phyloP scores from a whole-genome alignment of 2,888 invertebrate species.

The Yponomeuta plumbellus region DNA sequence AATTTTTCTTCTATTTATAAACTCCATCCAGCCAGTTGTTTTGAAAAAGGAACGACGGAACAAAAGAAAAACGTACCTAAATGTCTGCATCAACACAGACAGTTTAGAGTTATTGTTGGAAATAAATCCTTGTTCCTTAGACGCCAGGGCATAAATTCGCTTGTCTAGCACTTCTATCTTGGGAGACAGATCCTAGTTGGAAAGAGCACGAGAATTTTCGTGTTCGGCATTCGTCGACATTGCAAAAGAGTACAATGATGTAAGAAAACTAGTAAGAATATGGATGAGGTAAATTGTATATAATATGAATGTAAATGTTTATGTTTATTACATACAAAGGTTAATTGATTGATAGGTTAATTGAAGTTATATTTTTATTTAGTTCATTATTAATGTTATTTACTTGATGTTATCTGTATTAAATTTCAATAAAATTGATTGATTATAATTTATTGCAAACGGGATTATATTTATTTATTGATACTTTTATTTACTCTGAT shows the following conservation, averaged over 20 bases:
- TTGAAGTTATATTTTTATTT: too few relatives aligned
- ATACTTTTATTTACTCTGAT: too few relatives aligned
- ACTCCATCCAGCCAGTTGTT: background rate
- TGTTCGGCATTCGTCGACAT: background rate
- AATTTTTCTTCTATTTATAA: background rate
- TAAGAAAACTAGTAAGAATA: background rate
- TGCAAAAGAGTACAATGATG: background rate
- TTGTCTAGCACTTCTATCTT: background rate
- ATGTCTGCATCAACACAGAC: background rate
- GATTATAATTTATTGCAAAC: too few relatives aligned
- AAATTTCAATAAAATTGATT: too few relatives aligned
- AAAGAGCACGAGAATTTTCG: background rate
- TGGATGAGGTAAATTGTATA: background rate
- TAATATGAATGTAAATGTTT: too few relatives aligned
- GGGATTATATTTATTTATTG: too few relatives aligned
- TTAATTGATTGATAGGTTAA: too few relatives aligned
- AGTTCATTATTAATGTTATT: too few relatives aligned
- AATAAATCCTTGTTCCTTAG: slow-evolving; percentile 4
- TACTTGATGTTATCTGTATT: too few relatives aligned
- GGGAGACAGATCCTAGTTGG: background rate
- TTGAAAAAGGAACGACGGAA: background rate
- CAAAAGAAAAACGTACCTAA: background rate
- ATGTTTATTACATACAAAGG: too few relatives aligned
- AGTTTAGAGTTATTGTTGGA: background rate
- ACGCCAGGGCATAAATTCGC: background rate